Evolutionary conservation across 1,140 invertebrate species (phyloP).

Genomic region (Portunus trituberculatus): DNA sequence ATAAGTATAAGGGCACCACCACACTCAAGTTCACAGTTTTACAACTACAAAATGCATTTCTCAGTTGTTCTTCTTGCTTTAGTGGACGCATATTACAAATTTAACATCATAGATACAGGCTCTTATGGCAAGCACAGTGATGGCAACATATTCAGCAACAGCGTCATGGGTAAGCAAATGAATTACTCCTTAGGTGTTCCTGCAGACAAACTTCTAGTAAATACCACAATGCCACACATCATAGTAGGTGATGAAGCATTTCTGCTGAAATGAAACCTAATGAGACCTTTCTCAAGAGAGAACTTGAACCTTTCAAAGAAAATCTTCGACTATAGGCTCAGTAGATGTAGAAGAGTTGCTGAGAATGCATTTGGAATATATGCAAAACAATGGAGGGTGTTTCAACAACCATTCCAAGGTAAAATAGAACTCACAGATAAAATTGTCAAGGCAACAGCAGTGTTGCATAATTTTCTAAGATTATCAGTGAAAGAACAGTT

Average conservation of each 20-base stretch:
- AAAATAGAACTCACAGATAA: slow-evolving; percentile 31
- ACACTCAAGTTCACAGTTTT: no score
- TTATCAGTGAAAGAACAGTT: no score
- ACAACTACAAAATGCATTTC: neutral
- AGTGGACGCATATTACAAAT: slow-evolving; percentile 34
- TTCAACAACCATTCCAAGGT: neutral
- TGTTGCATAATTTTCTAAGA: neutral
- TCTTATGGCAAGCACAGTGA: slow-evolving; percentile 33
- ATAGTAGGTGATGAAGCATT: slow-evolving; percentile 30
- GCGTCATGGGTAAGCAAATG: neutral
- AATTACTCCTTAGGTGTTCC: slow-evolving; percentile 37
- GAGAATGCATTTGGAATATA: slow-evolving; percentile 54
- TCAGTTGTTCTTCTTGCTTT: slow-evolving; percentile 26
- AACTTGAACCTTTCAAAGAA: neutral
- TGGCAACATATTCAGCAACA: slow-evolving; percentile 5
- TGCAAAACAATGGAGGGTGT: neutral
- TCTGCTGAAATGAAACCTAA: neutral
- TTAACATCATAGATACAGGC: neutral
- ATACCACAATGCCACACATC: neutral
- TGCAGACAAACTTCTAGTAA: slow-evolving; percentile 25
- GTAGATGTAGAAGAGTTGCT: slow-evolving; percentile 50
- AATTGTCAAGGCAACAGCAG: slow-evolving; percentile 35
- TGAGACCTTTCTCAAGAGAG: neutral
- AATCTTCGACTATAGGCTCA: neutral
- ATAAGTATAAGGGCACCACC: no score